Evolutionary conservation across 2,888 invertebrate genomes (phyloP), one percentile per base, ranked within the genome.

Genomic region (Drosophila antonietae): DNA sequence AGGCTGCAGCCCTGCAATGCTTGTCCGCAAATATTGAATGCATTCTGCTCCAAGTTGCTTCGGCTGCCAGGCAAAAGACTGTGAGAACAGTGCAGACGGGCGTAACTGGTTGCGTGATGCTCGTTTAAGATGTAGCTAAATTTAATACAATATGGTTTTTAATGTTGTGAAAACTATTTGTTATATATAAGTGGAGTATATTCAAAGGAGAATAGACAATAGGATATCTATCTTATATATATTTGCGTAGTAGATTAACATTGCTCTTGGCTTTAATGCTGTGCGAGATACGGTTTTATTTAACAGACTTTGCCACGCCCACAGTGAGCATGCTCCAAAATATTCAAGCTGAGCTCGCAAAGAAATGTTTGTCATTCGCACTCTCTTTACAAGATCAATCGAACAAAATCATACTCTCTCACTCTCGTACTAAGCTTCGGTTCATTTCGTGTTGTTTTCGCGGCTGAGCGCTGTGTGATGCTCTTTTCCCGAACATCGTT

Each of bases 21-120:
- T n/a, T 5, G 33, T 28, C n/a, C 67, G 15, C 33, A n/a, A 60
- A 44, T 44, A 57, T 44, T 14, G 70, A 41, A 43, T 49, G 55
- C 59, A 69, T 49, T 28, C 33, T 2, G 33, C 31, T 31, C 18
- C 10, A n/a, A n/a, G 15, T 10, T 31, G 10, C 49, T 31, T 4
- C 31, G 20, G 9, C 47, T 47, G 7, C 4, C 47, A 47, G 28
- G 15, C 18, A 12, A 51, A 33, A n/a, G 2, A 7, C 7, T 6
- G 49, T 6, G 31, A 12, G 31, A 5, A 3, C 1, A 2, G 1
- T n/a, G 31, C n/a, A 33, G 51, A 8, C 7, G 51, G 51, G 33
- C 3, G 14, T 51, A 51, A 14, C 33, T 35, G 14, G 2, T 7
- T 14, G 51, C 8, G 1, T 20, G 14, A 35, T 51, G 20, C 51